Evolutionary conservation across 2,797 vertebrate genomes (phyloP), one percentile per base, ranked within the genome.

Genomic region (Alcedo atthis): DNA sequence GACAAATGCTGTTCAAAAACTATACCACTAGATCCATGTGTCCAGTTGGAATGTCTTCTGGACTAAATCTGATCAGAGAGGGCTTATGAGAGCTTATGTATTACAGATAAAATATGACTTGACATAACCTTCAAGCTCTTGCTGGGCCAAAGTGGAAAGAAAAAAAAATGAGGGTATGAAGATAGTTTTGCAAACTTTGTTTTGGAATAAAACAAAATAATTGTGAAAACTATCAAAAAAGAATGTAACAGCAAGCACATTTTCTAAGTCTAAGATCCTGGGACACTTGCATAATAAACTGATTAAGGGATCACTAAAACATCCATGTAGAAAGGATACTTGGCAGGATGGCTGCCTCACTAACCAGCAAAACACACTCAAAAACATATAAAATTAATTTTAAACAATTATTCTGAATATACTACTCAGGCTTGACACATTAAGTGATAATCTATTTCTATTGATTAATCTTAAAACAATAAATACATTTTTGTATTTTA

Each of bases 111-210:
- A 82, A 89, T 15, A 20, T 18, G 49, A 78, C 43, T 77, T 82
- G 33, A 85, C 80, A 91, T 8, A 68, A 80, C 35, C 64, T 89
- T 89, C 58, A 78, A 78, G 58, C n/a, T 69, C 26, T 83, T 91
- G 63, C 59, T 42, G 6, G 9, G 20, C 12, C 54, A 74, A 83
- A 68, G 24, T 2, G 30, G 30, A 63, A 28, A 70, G 24, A 32
- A 67, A 37, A 61, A 49, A 49, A 49, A 49, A 24, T 8, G 14
- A 21, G 24, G 24, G 8, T 13, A 12, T 80, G 6, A 77, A 89
- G n/a, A 43, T n/a, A 68, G 42, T 51, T 25, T 51, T 51, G 48
- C 25, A 26, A 18, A 30, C 37, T 46, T 64, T 2, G 1, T 33
- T 88, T 75, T 32, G 7, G 46, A 73, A 54, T 0, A 54, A 20